Evolutionary conservation across 2,113 vertebrate species (phyloP), one percentile per base, ranked within the genome.

Genomic region (Anser cygnoides): DNA sequence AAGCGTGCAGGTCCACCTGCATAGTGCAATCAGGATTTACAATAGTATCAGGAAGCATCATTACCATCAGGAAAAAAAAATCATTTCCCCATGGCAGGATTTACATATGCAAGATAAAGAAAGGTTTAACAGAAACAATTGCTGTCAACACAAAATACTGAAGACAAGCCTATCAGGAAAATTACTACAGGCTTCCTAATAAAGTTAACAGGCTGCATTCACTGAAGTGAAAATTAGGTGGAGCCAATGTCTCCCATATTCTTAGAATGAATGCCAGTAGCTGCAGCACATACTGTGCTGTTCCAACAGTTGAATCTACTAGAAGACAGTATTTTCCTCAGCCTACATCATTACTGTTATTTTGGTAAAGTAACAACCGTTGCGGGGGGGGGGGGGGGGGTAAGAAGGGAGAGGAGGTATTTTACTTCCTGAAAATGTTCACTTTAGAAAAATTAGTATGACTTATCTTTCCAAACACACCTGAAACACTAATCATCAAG

Each of bases 161-260:
- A 77, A 35, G n/a, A n/a, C 14, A 31, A 66, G 31, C 12, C 52
- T 52, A 1, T 29, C 28, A 67, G 22, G 35, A 71, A 55, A 52
- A 76, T 26, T 80, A 17, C 41, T 13, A 7, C 0, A 1, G 57
- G 10, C 20, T 85, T 88, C 50, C 63, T 52, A 57, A 41, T 21
- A 4, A 79, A 70, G 41, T 67, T 43, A 50, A 7, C 18, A 75
- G 76, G 54, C 88, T 96, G 95, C 95, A 96, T 75, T 91, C 23
- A 93, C 43, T 2, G 0, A 39, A 89, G 52, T 76, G 95, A 87
- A 92, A 37, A 89, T 96, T 95, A 96, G 95, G 93, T 94, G 95
- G 96, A 96, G 96, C 95, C 80, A 90, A 62, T 54, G 90, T 52
- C 73, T 93, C 85, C 31, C 76, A 83, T 58, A 58, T 41, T 72